Evolutionary conservation across 37 sponge, comb jelly and placozoan species (phyloP).

Genomic region (Bolinopsis microptera): DNA sequence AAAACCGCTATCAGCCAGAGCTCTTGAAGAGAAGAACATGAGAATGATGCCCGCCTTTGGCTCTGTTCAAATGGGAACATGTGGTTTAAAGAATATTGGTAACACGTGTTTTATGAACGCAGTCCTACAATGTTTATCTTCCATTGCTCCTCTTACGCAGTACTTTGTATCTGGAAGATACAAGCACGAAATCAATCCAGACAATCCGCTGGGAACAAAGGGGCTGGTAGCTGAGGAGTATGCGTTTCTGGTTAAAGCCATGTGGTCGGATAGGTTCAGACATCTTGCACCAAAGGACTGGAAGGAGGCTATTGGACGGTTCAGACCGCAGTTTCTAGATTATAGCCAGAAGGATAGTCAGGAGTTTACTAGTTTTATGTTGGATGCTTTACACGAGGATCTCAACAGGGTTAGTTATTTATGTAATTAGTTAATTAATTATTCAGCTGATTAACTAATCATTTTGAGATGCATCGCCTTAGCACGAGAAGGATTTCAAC

Average conservation of each 20-base stretch:
- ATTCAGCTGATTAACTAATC: too few species aligned
- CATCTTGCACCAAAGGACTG: constrained; percentile 87
- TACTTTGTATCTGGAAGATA: constrained; percentile 47
- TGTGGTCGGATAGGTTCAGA: constrained; percentile 82
- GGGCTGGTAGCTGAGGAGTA: constrained; percentile 93
- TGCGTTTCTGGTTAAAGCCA: constrained; percentile 73
- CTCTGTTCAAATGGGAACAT: constrained; percentile 36
- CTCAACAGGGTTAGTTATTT: constrained; percentile 55
- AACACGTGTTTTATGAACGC: constrained; percentile 68
- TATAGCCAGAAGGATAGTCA: constrained; percentile 86
- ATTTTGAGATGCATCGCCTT: too few species aligned
- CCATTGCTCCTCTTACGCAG: constrained; percentile 54
- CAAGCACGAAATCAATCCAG: constrained; percentile 33
- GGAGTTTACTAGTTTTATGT: constrained; percentile 84
- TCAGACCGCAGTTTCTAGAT: constrained; percentile 70
- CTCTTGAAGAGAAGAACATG: constrained; percentile 14
- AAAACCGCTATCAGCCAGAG: constrained; percentile 20
- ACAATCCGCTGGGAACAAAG: constrained; percentile 57
- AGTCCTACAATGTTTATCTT: constrained; percentile 54
- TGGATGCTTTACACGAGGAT: constrained; percentile 88
- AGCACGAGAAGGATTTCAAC: too few species aligned
- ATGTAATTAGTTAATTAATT: too few species aligned
- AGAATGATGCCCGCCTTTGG: constrained; percentile 28
- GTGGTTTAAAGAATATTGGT: constrained; percentile 58
- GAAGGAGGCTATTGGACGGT: constrained; percentile 71